Evolutionary conservation across 2,888 invertebrate genomes (phyloP).

Genomic region (Ctena decussata): DNA sequence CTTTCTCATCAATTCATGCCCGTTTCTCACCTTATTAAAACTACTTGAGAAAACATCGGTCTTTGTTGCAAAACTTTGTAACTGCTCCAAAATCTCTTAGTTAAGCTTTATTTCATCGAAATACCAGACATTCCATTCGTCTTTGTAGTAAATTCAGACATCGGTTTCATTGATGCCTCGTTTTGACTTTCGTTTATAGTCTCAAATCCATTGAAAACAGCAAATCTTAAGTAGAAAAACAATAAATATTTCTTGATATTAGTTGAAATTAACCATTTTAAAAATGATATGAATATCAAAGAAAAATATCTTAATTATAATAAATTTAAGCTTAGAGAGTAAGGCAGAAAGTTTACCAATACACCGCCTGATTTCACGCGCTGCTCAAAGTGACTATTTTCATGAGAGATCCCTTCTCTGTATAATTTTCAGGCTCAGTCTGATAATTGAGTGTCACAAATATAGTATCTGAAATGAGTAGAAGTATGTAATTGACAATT

Average conservation of each 20-base stretch:
- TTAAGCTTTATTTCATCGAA: slow-evolving; percentile 49
- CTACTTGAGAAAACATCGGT: background rate
- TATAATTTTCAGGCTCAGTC: too few species aligned
- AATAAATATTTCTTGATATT: too few species aligned
- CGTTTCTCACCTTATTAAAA: background rate
- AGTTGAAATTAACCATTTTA: too few species aligned
- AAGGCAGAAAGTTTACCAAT: background rate
- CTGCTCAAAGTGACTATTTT: too few species aligned
- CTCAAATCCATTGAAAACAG: slow-evolving; percentile 21
- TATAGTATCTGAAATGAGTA: too few species aligned
- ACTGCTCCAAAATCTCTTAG: background rate
- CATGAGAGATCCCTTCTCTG: too few species aligned
- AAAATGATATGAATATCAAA: too few species aligned
- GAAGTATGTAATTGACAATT: too few species aligned
- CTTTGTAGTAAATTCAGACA: slow-evolving; percentile 70
- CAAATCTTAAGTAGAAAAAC: too few species aligned
- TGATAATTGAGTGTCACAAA: too few species aligned
- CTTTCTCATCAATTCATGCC: background rate
- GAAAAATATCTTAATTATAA: too few species aligned
- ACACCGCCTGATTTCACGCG: too few species aligned
- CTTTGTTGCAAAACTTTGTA: background rate
- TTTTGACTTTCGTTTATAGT: slow-evolving; percentile 37
- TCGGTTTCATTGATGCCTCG: slow-evolving; percentile 60
- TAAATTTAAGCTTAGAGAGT: background rate
- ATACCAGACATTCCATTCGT: slow-evolving; percentile 82